Percentiles rank a stretch among this genome's conserved stretches.
Evolutionary conservation across 2,113 vertebrate genomes (phyloP).

Genomic region (Hystrix brachyura): DNA sequence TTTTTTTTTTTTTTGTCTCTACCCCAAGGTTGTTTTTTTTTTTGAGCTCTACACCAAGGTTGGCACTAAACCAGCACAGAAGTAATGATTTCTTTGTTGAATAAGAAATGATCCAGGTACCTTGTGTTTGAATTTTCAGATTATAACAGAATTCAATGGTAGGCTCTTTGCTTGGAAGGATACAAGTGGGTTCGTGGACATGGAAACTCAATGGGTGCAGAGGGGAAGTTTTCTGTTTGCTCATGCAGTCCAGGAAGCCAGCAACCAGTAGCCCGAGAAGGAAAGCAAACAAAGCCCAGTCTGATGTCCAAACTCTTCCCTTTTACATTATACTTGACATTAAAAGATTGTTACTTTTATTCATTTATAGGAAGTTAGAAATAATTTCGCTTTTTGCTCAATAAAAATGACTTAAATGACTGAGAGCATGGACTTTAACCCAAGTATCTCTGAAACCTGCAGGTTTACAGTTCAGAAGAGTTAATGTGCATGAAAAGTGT

Average conservation of each 20-base stretch:
- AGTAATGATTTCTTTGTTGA: background rate
- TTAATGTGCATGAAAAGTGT: background rate
- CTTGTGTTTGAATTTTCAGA: background rate
- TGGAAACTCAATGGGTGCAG: background rate
- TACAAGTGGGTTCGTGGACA: no score
- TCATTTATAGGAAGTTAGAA: background rate
- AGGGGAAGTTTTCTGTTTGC: background rate
- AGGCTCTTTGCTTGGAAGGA: background rate
- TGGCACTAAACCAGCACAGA: background rate
- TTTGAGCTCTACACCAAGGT: background rate
- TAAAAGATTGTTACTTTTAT: background rate
- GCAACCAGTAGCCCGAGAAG: background rate
- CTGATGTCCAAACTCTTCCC: background rate
- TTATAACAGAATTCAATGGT: background rate
- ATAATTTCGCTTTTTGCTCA: background rate
- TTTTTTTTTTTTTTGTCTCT: background rate
- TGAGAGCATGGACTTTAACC: background rate
- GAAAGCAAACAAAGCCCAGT: background rate
- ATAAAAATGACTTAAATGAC: background rate
- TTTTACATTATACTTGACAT: background rate
- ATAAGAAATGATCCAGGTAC: background rate
- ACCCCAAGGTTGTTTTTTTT: background rate
- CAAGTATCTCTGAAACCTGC: background rate
- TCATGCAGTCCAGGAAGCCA: background rate
- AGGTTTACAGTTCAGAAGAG: background rate